Percentiles rank a stretch among this genome's conserved stretches.
These are phyloP conservation scores for Xiphophorus couchianus DNA, from an alignment of 2,113 vertebrate species.

Conservation along the genomic window DNA sequence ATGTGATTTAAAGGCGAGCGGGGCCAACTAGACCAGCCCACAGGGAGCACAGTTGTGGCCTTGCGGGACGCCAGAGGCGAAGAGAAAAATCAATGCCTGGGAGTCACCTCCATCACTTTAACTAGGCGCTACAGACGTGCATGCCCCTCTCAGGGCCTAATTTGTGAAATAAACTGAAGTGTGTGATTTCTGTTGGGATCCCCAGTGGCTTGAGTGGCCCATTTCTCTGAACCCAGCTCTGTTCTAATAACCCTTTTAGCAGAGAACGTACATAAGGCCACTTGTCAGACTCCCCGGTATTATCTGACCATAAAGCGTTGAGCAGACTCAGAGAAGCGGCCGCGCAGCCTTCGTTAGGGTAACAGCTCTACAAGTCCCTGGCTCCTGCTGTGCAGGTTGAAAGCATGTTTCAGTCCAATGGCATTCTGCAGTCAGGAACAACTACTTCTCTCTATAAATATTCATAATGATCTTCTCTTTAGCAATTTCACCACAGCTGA, in stretches of 20 bases:
- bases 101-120: constrained; percentile 83
- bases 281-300: constrained; percentile 29
- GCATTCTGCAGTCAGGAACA: not conserved
- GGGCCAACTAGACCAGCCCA: constrained; percentile 44
- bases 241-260: constrained; percentile 73
- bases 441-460: constrained; percentile 4
- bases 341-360: constrained; percentile 38
- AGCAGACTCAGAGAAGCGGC: constrained; percentile 18
- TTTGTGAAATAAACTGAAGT: constrained; percentile 79
- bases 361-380: constrained; percentile 2
- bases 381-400: constrained; percentile 40
- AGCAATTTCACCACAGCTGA: not conserved
- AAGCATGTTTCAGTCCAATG: constrained; percentile 16
- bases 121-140: constrained; percentile 69
- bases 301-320: constrained; percentile 42
- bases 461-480: constrained; percentile 25
- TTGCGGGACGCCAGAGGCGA: constrained; percentile 57
- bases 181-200: constrained; percentile 60
- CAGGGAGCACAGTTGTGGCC: constrained; percentile 48
- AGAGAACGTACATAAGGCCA: constrained; percentile 32
- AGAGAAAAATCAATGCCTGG: constrained; percentile 77
- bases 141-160: constrained; percentile 79
- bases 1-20: constrained; percentile 64
- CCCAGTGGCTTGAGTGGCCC: constrained; percentile 42
- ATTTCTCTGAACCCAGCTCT: constrained; percentile 66